Base-by-base conservation (phyloP, 2,797 vertebrate species). In the Bufotes viridis region DNA sequence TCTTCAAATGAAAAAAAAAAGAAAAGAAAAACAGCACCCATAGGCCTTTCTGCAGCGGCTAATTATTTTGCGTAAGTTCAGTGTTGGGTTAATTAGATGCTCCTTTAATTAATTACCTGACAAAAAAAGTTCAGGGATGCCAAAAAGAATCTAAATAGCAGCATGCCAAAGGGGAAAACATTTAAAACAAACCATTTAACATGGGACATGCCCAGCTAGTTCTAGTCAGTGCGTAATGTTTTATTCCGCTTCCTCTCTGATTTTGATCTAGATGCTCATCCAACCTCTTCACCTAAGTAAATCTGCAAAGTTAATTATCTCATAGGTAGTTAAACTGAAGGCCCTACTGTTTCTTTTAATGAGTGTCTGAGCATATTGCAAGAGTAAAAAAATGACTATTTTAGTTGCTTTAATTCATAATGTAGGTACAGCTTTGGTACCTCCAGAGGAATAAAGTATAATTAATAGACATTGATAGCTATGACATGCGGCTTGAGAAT, bases 31-130 rank as follows among this genome's bases (percentile, higher is more conserved):
- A 51, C 60, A 18, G 22, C 55, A 22, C 72, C 61, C 14, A 29
- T 24, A 83, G 82, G 63, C 63, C 55, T 80, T 80, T 72, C 26
- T 42, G 67, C 82, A 79, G 57, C 63, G 42, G 81, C 74, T 88
- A 88, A 84, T 84, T 75, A 88, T 80, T 80, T 80, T 74, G 61
- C 67, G 79, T 67, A 88, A 84, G 82, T 84, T 88, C 87, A 88
- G 53, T 42, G 75, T 70, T 79, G 82, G 82, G 81, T 84, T 88
- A 88, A 88, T 88, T 88, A 80, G 87, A 88, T 88, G 82, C 76
- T 84, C 81, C 63, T 84, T 88, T 88, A 84, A 88, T 88, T 88
- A 88, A 88, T 88, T 88, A 88, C 76, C 87, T 88, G 74, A 84
- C 82, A 88, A 70, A 88, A 75, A 74, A 88, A 84, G 72, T 65